Evolutionary conservation across 2,113 vertebrate species (phyloP).

Genomic region (Pan paniscus): DNA sequence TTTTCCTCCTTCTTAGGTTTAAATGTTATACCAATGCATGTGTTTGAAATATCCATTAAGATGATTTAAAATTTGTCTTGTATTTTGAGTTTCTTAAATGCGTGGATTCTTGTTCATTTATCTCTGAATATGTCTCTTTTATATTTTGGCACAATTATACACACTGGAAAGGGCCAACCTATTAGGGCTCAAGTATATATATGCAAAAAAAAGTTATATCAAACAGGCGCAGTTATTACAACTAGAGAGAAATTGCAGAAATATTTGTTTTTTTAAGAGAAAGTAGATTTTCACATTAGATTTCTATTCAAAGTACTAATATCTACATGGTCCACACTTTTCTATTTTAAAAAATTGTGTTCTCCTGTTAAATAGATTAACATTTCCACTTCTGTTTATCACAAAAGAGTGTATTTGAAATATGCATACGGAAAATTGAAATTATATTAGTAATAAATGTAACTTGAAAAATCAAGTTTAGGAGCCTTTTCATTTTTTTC

Average conservation of each 20-base stretch:
- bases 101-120: slow-evolving; percentile 48
- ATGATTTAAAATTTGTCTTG: slow-evolving; percentile 43
- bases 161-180: not conserved
- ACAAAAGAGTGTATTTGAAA: slow-evolving; percentile 72
- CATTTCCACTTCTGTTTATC: slow-evolving; percentile 71
- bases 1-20: not conserved
- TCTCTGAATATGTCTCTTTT: not conserved
- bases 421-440: slow-evolving; percentile 71
- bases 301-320: slow-evolving; percentile 31
- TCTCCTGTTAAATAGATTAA: slow-evolving; percentile 59
- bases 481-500: slow-evolving; percentile 74
- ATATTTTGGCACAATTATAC: not conserved
- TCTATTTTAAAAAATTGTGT: not conserved
- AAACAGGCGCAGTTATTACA: slow-evolving; percentile 46
- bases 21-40: not conserved
- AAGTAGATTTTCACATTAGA: slow-evolving; percentile 34
- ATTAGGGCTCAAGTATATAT: not conserved
- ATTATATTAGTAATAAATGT: slow-evolving; percentile 81
- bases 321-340: slow-evolving; percentile 32
- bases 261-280: slow-evolving; percentile 51
- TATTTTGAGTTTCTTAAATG: slow-evolving; percentile 61
- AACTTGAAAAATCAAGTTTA: slow-evolving; percentile 73
- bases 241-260: slow-evolving; percentile 38
- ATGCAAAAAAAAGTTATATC: not conserved
- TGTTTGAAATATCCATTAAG: slow-evolving; percentile 2